Evolutionary conservation across 2,888 invertebrate genomes (phyloP).

Genomic region (Dynastes hyllus): DNA sequence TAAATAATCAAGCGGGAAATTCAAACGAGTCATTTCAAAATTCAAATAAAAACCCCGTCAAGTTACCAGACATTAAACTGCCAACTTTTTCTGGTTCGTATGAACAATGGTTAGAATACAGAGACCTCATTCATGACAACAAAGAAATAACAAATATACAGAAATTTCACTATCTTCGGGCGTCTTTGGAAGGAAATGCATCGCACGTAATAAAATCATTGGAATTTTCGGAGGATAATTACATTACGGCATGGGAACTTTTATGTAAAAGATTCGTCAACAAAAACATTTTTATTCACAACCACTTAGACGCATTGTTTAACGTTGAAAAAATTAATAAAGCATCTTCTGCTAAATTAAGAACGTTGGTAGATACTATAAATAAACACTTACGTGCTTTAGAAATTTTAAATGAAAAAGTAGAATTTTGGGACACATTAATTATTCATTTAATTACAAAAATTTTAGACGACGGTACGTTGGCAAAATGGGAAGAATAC

Average conservation of each 20-base stretch:
- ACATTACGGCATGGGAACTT: not conserved
- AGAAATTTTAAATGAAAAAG: slow-evolving; percentile 54
- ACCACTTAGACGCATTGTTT: not conserved
- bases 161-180: not conserved
- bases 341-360: not conserved
- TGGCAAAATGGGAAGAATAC: slow-evolving; percentile 56
- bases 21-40: too few relatives aligned
- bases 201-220: not conserved
- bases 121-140: not conserved
- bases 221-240: not conserved
- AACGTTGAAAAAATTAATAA: not conserved
- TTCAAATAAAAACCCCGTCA: too few relatives aligned
- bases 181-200: not conserved
- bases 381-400: slow-evolving; percentile 38
- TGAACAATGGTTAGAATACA: too few relatives aligned
- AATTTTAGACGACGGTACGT: slow-evolving; percentile 58
- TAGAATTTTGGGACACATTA: slow-evolving; percentile 57
- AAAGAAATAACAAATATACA: not conserved
- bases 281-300: not conserved
- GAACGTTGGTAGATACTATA: slow-evolving; percentile 41
- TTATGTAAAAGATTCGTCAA: not conserved
- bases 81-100: too few relatives aligned
- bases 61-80: too few relatives aligned
- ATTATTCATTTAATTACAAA: slow-evolving; percentile 56
- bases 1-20: too few relatives aligned